phyloP scores from a whole-genome alignment of 1,140 invertebrate genomes.

The Papilio aristodemus region DNA sequence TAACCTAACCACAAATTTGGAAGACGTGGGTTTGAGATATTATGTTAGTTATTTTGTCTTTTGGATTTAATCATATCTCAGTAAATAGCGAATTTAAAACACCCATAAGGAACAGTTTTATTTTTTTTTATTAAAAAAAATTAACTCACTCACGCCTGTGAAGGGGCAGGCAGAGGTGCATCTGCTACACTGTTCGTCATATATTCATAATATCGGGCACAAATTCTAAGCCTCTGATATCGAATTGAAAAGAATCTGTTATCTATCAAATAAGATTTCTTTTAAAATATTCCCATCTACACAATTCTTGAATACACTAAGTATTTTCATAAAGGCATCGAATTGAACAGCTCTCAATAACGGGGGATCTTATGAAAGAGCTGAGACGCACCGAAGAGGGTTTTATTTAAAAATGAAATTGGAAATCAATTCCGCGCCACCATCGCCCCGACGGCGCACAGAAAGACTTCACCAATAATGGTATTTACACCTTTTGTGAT shows the following conservation, averaged over 20 bases:
- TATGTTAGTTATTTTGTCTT: no score
- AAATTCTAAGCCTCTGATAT: no score
- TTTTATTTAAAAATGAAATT: conserved; percentile 24
- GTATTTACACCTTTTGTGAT: conserved; percentile 9
- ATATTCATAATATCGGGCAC: no score
- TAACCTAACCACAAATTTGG: no score
- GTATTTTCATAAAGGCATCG: conserved; percentile 5
- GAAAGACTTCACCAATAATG: background rate
- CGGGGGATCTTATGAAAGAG: conserved; percentile 13
- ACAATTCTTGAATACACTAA: conserved; percentile 9
- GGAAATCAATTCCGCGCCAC: conserved; percentile 9
- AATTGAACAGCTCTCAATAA: conserved; percentile 13
- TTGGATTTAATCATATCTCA: no score
- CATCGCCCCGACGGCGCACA: background rate
- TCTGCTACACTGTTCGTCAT: no score
- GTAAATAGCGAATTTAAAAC: no score
- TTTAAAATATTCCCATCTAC: conserved; percentile 2
- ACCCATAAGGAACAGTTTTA: no score
- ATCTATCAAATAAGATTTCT: background rate
- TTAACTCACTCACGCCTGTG: no score
- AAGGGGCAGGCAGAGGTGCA: no score
- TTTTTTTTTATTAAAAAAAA: no score
- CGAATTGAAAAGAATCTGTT: background rate
- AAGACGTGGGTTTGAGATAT: no score
- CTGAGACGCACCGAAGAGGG: background rate